These are phyloP conservation scores for Pelusios castaneus DNA, from an alignment of 2,113 vertebrate species.

Conservation along the genomic window DNA sequence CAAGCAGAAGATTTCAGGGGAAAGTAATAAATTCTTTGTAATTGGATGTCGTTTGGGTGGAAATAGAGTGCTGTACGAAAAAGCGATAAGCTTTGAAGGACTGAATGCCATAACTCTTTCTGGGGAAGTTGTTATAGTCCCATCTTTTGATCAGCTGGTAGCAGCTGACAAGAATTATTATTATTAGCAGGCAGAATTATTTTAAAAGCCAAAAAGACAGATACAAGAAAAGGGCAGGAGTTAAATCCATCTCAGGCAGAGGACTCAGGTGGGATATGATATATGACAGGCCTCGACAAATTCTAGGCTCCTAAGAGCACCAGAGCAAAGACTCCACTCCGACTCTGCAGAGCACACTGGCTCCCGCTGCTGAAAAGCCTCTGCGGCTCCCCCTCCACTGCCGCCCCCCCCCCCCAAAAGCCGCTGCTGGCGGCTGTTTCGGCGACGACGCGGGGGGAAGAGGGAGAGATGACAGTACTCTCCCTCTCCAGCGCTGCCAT, in stretches of 20 bases:
- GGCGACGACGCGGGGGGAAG: too few relatives aligned
- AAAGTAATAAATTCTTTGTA: neutral
- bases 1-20: neutral
- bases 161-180: neutral
- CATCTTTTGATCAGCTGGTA: neutral
- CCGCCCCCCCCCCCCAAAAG: too few relatives aligned
- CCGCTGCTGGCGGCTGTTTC: too few relatives aligned
- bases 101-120: neutral
- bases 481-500: too few relatives aligned
- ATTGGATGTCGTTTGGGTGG: neutral
- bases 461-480: too few relatives aligned
- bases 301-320: too few relatives aligned
- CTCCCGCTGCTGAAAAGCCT: too few relatives aligned
- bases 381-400: too few relatives aligned
- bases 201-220: neutral
- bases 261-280: fast-evolving
- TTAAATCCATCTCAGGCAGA: neutral
- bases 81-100: neutral
- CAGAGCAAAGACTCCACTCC: too few relatives aligned
- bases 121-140: neutral
- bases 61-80: neutral
- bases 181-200: neutral
- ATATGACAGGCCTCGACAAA: too few relatives aligned
- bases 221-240: fast-evolving
- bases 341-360: too few relatives aligned